Evolutionary conservation across 2,113 vertebrate species (phyloP).

Genomic region (Paramormyrops kingsleyae): DNA sequence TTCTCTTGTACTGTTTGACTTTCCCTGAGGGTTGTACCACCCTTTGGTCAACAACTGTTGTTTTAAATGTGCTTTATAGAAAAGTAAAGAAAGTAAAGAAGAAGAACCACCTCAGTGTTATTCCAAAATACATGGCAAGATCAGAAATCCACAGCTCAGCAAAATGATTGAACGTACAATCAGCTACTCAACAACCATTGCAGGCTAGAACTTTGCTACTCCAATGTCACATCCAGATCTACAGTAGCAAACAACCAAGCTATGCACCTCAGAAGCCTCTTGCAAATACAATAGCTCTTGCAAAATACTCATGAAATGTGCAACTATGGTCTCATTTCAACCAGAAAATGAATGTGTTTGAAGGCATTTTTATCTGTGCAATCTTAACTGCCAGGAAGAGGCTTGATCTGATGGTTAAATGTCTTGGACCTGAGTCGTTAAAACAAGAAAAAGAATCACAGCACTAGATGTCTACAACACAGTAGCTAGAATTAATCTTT

Average conservation of each 20-base stretch:
- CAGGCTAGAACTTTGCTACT: not conserved
- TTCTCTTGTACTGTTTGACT: not conserved
- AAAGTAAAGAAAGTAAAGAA: not conserved
- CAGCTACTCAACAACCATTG: not conserved
- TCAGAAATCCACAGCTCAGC: not conserved
- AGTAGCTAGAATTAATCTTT: not conserved
- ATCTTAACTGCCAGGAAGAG: not conserved
- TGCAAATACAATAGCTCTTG: not conserved
- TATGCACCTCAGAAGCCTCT: not conserved
- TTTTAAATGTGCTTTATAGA: not conserved
- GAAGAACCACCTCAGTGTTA: not conserved
- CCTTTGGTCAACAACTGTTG: not conserved
- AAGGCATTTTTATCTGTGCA: not conserved
- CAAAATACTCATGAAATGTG: not conserved
- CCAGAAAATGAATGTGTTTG: not conserved
- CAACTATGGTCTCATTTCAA: not conserved
- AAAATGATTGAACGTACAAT: not conserved
- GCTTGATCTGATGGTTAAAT: not conserved
- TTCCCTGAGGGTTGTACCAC: not conserved
- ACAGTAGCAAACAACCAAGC: not conserved
- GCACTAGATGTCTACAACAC: not conserved
- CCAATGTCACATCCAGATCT: not conserved
- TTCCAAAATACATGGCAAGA: not conserved
- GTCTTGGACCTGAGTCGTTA: not conserved
- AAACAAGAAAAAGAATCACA: not conserved